Evolutionary conservation across 2,888 invertebrate genomes (phyloP), one percentile per base, ranked within the genome.

Genomic region (Drosophila basisetae): DNA sequence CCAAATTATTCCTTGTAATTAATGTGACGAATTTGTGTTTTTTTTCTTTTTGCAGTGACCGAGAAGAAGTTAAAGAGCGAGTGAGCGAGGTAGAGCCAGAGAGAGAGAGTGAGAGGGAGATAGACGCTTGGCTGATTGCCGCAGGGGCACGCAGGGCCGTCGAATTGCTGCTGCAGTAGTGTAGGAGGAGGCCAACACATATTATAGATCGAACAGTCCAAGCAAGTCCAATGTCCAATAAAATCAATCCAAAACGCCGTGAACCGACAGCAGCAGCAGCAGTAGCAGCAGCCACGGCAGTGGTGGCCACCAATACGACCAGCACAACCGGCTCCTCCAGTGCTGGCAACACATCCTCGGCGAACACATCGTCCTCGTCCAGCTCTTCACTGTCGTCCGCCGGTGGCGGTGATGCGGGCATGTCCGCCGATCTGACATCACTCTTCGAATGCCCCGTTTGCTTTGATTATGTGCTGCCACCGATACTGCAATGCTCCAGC

Each of bases 381-480:
- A 93, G 93, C 82, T 93, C 93, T 39, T 94, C 94, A 52, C 78
- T 93, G 68, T 93, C 93, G 72, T 93, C 93, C 77, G 93, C 92
- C 71, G 93, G 93, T 65, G 93, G 93, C 80, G 93, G 92, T 83
- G 93, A 93, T 91, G 93, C 92, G 77, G 93, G 93, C 91, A 95
- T 96, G 94, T 96, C 97, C 61, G 96, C 97, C 90, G 98, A 98
- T 94, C 94, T 98, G 91, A 97, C 98, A 78, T 97, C 97, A 76
- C 94, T 98, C 61, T 98, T 98, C 93, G 98, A 98, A 94, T 98
- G 98, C 94, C 98, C 98, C 43, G 99, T 99, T 80, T 99, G 99
- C 94, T 99, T 99, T 94, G 99, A 99, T 94, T 99, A 99, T 95
- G 99, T 99, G 79, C 95, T 99, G 92, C 99, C 99, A 79, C 99